Percentiles rank a stretch among this genome's conserved stretches.
phyloP scores from a whole-genome alignment of 2,888 invertebrate genomes.

The Notodromas monacha region DNA sequence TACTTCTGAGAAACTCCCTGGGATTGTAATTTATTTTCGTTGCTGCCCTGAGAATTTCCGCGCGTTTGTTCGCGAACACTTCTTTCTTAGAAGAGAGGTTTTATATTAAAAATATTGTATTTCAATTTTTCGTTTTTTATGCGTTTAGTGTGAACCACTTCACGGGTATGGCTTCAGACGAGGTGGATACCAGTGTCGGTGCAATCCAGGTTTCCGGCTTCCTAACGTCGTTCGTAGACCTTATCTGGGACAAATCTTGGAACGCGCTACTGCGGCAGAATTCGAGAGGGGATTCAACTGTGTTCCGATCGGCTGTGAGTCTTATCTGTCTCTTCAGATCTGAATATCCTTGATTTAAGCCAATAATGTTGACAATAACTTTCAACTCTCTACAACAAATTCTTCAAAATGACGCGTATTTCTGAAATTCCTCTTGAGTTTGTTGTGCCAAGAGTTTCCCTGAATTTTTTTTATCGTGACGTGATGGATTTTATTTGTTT shows the following conservation, averaged over 20 bases:
- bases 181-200: slow-evolving; percentile 79
- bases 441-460: no score
- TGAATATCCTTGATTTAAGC: no score
- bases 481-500: no score
- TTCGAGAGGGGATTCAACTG: slow-evolving; percentile 65
- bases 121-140: neutral
- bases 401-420: neutral
- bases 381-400: no score
- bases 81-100: neutral
- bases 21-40: no score
- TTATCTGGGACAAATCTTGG: slow-evolving; percentile 68
- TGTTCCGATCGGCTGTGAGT: slow-evolving; percentile 51
- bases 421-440: neutral
- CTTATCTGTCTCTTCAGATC: no score
- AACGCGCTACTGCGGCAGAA: slow-evolving; percentile 63
- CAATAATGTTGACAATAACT: no score
- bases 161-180: slow-evolving; percentile 83
- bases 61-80: no score
- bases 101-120: slow-evolving; percentile 1
- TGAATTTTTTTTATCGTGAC: no score
- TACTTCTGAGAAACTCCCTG: no score
- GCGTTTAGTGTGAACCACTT: slow-evolving; percentile 52
- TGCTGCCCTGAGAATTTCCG: no score
- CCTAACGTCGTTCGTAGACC: slow-evolving; percentile 60
- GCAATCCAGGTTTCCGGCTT: slow-evolving; percentile 52